phyloP scores from a whole-genome alignment of 2,888 invertebrate species.

The Drosophila melanosoma region DNA sequence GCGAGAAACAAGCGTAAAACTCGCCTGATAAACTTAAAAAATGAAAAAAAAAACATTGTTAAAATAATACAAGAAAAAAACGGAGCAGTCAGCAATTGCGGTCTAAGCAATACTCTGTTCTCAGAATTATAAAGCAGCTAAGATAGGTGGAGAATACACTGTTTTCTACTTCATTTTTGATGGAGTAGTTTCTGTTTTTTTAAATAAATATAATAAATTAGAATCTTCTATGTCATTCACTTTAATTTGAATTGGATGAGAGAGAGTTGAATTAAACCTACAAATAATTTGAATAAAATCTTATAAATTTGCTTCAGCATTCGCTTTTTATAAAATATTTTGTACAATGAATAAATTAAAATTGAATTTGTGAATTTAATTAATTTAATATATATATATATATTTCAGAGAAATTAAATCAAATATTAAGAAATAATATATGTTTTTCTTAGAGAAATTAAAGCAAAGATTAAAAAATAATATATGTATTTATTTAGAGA shows the following conservation, averaged over 20 bases:
- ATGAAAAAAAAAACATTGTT: slow-evolving; percentile 10
- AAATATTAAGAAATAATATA: not conserved
- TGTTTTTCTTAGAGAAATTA: not conserved
- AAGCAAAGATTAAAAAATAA: too few species aligned
- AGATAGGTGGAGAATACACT: not conserved
- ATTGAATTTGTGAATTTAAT: not conserved
- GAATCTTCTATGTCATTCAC: not conserved
- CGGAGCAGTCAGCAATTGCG: not conserved
- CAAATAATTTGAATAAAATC: not conserved
- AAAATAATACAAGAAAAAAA: slow-evolving; percentile 3
- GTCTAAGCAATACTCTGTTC: not conserved
- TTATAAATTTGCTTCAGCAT: not conserved
- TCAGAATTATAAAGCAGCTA: not conserved
- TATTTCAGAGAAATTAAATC: not conserved
- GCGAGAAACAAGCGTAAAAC: slow-evolving; percentile 5
- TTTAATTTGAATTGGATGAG: not conserved
- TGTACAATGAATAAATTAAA: not conserved
- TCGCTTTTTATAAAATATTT: not conserved
- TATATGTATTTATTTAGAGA: too few species aligned
- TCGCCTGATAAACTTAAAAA: slow-evolving; percentile 59
- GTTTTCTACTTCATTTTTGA: not conserved
- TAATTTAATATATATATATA: not conserved
- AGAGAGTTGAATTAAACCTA: not conserved
- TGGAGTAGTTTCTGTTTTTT: not conserved
- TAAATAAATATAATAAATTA: not conserved